Evolutionary conservation across 2,797 vertebrate species (phyloP), one percentile per base, ranked within the genome.

Genomic region (Fundulus diaphanus): DNA sequence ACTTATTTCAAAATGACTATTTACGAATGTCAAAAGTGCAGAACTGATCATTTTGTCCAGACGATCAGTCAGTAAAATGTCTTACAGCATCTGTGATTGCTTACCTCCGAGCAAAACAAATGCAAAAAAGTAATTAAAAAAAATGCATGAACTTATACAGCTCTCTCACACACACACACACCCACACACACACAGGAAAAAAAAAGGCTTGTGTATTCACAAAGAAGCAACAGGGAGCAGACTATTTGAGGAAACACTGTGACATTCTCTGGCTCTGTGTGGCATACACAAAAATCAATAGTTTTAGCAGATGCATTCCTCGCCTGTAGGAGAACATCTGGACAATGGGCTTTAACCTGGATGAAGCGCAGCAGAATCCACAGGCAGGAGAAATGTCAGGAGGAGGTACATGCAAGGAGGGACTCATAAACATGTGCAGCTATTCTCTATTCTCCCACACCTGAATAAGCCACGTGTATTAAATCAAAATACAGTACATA

Each of bases 371-470:
- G 68, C 42, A 1, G 56, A 70, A 74, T 89, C 81, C 86, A 67
- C 71, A 29, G 72, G 84, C 80, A 83, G 85, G 88, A 91, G 63
- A 92, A 90, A 93, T 92, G 91, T 92, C 89, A 87, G 80, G 68
- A 75, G 69, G 73, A 35, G 48, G 75, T 81, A 68, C 11, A 44
- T 76, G 82, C 84, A 81, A 81, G 77, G 61, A 67, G 48, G 74
- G 35, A 79, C 75, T 42, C 74, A 33, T 52, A 70, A 56, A 78
- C 8, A 76, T 27, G 22, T 57, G 68, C 20, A 78, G 71, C 52
- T 63, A 18, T 20, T 75, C 35, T 70, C 27, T 82, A 52, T 46
- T 46, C 29, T 8, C n/a, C 83, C 70, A 75, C 80, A 83, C 80
- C 85, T 78, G 70, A 80, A 22, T 74, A 76, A 78, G 70, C 37